Evolutionary conservation across 2,113 vertebrate genomes (phyloP), one percentile per base, ranked within the genome.

Genomic region (Tachysurus vachellii): DNA sequence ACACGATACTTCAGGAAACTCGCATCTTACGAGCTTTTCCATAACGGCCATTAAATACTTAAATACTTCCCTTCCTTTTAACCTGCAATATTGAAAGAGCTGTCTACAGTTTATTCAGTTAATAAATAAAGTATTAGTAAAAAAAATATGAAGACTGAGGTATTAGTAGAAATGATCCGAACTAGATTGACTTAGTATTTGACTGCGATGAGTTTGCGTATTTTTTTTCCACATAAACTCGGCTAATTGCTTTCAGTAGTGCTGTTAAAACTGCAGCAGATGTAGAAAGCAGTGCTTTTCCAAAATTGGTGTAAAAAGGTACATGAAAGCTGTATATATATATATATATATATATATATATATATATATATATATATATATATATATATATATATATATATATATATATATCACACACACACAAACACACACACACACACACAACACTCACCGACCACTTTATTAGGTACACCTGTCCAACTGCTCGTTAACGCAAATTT

Each of bases 261-360:
- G 75, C 75, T 28, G 75, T 79, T 54, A 79, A 77, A 77, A 54
- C n/a, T 28, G 5, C 26, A 53, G 47, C 75, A 77, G 47, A 79
- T 54, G 75, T 54, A 54, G 75, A 79, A 54, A 8, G 50, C n/a
- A 9, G 5, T 7, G n/a, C 14, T 28, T 77, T 77, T 77, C 50
- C 75, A 19, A 44, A 73, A 73, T 21, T 26, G 36, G 9, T 50
- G 47, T 50, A 9, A 50, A 73, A 54, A 79, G 26, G 14, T 77
- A 17, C 75, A 79, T 28, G 54, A 79, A 31, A 56, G 53, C 76
- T 79, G 14, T 56, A 28, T 2, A n/a, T 28, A n/a, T 31, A 79
- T n/a, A n/a, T n/a, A n/a, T n/a, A n/a, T n/a, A n/a, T n/a, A n/a
- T n/a, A n/a, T n/a, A n/a, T n/a, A n/a, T n/a, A n/a, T n/a, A n/a